Evolutionary conservation across 1,140 invertebrate genomes (phyloP), one percentile per base, ranked within the genome.

Genomic region (Drosophila neocordata): DNA sequence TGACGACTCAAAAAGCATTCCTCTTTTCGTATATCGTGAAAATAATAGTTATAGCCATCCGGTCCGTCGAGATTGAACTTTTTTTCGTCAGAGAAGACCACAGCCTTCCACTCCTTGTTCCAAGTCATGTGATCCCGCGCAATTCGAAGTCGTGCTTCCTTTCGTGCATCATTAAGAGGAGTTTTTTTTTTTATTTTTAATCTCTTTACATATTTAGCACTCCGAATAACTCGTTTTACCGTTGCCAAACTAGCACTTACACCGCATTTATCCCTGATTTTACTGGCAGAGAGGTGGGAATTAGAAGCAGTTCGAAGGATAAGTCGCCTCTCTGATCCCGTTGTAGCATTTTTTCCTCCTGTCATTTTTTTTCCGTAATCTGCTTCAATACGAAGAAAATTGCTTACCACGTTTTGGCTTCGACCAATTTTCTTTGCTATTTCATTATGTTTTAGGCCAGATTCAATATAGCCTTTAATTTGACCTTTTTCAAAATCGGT

Each of bases 211-310:
- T 53, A 20, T 27, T 22, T 53, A 20, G 20, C 15, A 20, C 51
- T 35, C 24, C 55, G 55, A 57, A 57, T 37, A 57, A 35, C 8
- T 34, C 31, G 31, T 15, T 57, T 57, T 12, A 57, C 31, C 13
- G 55, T 57, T 27, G 55, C 55, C 18, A 57, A n/a, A 57, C 55
- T 57, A 35, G 55, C 34, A 37, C 6, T 57, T 35, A 37, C 53
- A 24, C 53, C 22, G 27, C 27, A 31, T 31, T 31, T 6, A 31
- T 31, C 5, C 27, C 27, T 31, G 27, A 31, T 31, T 31, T 31
- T 31, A 6, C 6, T 31, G 27, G 27, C 53, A 56, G 57, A 38
- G 27, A 41, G 31, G 57, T 59, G 27, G 57, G 31, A 38, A 35
- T 59, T 38, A 7, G 27, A 11, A 59, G 57, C 57, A 38, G 57